Evolutionary conservation across 2,797 vertebrate species (phyloP).

Genomic region (Pipistrellus pygmaeus): DNA sequence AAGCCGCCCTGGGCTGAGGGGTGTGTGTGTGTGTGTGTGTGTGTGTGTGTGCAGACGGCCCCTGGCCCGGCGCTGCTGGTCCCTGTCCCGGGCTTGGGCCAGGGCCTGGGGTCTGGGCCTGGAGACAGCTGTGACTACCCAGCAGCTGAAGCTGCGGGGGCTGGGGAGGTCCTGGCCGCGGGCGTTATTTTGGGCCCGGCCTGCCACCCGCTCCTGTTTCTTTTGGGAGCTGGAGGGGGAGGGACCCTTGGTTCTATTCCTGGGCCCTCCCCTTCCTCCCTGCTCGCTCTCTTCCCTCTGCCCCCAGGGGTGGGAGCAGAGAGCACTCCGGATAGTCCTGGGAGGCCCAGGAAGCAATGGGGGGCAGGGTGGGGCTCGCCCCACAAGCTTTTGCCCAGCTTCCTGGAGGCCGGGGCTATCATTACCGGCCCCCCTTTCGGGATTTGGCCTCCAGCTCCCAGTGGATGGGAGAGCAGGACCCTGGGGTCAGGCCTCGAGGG

Average conservation of each 20-base stretch:
- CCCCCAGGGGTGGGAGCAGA: not conserved
- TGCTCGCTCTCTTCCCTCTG: constrained; percentile 40
- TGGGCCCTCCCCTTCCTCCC: not conserved
- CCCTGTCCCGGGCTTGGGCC: constrained; percentile 52
- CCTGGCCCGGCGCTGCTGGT: not conserved
- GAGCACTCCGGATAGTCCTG: not conserved
- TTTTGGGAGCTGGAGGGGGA: constrained; percentile 68
- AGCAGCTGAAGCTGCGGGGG: constrained; percentile 76
- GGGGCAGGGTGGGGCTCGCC: not conserved
- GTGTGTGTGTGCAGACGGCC: not conserved
- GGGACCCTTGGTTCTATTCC: constrained; percentile 72
- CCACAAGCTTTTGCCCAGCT: not conserved
- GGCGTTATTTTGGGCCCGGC: constrained; percentile 84
- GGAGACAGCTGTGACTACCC: constrained; percentile 77
- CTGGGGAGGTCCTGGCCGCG: no score
- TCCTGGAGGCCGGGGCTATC: not conserved
- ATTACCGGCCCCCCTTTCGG: not conserved
- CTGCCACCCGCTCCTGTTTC: constrained; percentile 78
- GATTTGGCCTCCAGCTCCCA: not conserved
- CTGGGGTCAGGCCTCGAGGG: not conserved
- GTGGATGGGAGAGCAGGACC: not conserved
- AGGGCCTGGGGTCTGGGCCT: constrained; percentile 70
- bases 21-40: constrained; percentile 14
- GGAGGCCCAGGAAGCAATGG: not conserved
- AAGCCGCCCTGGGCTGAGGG: constrained; percentile 5